These are phyloP conservation scores for Monochamus alternatus DNA, from an alignment of 2,888 invertebrate species.

Conservation along the genomic window DNA sequence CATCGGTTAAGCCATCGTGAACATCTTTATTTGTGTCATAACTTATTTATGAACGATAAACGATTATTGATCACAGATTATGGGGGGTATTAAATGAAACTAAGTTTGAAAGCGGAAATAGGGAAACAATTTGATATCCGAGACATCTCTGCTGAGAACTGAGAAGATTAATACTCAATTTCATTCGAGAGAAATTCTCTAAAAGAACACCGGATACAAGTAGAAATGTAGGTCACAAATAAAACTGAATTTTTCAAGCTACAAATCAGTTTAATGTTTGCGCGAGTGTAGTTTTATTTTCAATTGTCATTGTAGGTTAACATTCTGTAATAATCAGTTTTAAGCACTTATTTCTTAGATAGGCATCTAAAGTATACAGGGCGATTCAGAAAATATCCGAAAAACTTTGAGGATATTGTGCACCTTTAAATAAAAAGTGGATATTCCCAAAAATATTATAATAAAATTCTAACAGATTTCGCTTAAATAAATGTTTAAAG, in stretches of 20 bases:
- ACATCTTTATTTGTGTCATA: slow-evolving; percentile 17
- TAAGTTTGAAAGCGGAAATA: slow-evolving; percentile 30
- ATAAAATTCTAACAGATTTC: too few relatives aligned
- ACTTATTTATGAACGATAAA: slow-evolving; percentile 26
- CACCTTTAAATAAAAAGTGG: too few relatives aligned
- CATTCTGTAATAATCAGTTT: too few relatives aligned
- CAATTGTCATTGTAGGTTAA: too few relatives aligned
- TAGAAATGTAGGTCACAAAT: background rate
- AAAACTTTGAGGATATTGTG: too few relatives aligned
- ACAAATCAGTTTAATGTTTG: background rate
- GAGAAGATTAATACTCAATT: slow-evolving; percentile 1
- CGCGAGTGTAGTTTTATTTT: too few relatives aligned
- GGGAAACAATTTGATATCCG: slow-evolving; percentile 33
- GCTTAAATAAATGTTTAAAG: too few relatives aligned
- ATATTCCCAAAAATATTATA: too few relatives aligned
- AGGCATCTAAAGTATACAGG: too few relatives aligned
- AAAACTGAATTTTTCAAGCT: background rate
- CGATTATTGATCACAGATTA: slow-evolving; percentile 33
- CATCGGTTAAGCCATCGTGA: background rate
- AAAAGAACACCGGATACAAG: slow-evolving; percentile 4
- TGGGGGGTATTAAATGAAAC: slow-evolving; percentile 15
- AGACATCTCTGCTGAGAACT: slow-evolving; percentile 7
- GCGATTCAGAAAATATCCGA: too few relatives aligned
- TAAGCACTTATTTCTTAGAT: too few relatives aligned
- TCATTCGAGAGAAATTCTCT: slow-evolving; percentile 12